These are phyloP conservation scores for Holothuria glaberrima DNA, from an alignment of 35 echinoderm and acorn worm genomes.

Conservation along the genomic window DNA sequence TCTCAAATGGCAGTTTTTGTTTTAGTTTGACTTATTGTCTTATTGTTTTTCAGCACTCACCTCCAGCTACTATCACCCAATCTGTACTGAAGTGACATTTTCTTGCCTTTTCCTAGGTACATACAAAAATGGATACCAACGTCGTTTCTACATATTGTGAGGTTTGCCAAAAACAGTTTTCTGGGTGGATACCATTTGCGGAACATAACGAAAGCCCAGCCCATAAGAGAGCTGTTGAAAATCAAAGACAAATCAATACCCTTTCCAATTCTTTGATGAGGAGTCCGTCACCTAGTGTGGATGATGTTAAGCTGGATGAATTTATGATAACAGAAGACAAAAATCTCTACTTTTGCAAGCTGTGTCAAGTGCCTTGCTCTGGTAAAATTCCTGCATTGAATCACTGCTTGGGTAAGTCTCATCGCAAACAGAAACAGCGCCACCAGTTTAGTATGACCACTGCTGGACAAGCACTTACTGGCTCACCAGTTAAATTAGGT, in stretches of 20 bases:
- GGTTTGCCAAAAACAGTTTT: not conserved
- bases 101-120: not conserved
- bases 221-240: not conserved
- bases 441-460: not conserved
- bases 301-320: not conserved
- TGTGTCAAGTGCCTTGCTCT: slow-evolving; percentile 12
- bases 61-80: too few relatives aligned
- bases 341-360: slow-evolving; percentile 18
- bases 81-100: not conserved
- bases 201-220: slow-evolving; percentile 25
- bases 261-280: not conserved
- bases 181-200: not conserved
- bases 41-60: too few relatives aligned
- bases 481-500: not conserved
- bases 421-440: slow-evolving; percentile 10
- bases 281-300: not conserved
- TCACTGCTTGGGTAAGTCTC: slow-evolving; percentile 22
- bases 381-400: slow-evolving; percentile 26
- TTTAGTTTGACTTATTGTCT: too few relatives aligned
- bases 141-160: not conserved
- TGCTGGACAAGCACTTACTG: not conserved
- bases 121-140: not conserved
- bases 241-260: not conserved
- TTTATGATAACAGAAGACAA: slow-evolving; percentile 27
- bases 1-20: too few relatives aligned